Conservation (phyloP, 2,113 vertebrate species). For the Syngnathus floridae region DNA sequence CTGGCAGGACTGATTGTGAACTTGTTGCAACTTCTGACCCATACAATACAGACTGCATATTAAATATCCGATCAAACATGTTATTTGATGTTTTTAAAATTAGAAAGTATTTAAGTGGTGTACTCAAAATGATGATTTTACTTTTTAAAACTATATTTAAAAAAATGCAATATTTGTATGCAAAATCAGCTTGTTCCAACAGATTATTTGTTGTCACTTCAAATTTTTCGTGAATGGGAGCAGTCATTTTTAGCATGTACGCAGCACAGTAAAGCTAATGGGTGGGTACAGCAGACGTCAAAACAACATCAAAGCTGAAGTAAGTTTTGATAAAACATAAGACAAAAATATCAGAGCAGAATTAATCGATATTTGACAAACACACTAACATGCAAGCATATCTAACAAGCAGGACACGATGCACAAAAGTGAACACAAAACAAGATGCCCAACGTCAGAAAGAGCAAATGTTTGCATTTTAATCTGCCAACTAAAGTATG, state of each 20-base stretch:
- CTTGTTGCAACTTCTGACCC: slow-evolving; percentile 49
- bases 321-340: slow-evolving; percentile 12
- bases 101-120: background rate
- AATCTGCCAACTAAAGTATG: background rate
- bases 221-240: slow-evolving; percentile 20
- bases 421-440: background rate
- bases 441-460: slow-evolving; percentile 14
- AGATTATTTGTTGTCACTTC: slow-evolving; percentile 20
- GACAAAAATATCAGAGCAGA: slow-evolving; percentile 25
- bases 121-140: too few relatives aligned
- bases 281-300: slow-evolving; percentile 46
- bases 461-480: slow-evolving; percentile 11
- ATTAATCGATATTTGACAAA: slow-evolving; percentile 14
- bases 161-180: slow-evolving; percentile 1
- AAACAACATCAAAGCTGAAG: slow-evolving; percentile 48
- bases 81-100: background rate
- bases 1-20: slow-evolving; percentile 40
- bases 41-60: slow-evolving; percentile 16
- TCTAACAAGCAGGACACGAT: slow-evolving; percentile 15
- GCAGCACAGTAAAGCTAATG: slow-evolving; percentile 49
- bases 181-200: slow-evolving; percentile 43
- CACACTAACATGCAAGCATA: slow-evolving; percentile 11
- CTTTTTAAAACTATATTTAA: too few relatives aligned
- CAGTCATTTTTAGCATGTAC: slow-evolving; percentile 50
- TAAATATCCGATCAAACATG: background rate